phyloP scores from a whole-genome alignment of 2,888 invertebrate genomes.

The Erebia palarica region DNA sequence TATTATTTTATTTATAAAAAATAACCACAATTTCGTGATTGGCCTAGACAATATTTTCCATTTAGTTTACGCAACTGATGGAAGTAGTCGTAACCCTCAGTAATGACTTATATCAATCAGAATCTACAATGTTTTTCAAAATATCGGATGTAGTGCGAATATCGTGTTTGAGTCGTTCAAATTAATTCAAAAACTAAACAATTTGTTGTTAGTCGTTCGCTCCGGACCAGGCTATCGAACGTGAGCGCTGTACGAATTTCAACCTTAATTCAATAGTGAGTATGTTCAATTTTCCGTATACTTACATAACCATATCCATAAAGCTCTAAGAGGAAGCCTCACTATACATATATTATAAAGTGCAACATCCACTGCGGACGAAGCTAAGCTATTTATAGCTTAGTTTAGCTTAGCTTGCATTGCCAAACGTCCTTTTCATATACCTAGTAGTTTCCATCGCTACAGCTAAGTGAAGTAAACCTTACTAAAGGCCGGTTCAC shows the following conservation, averaged over 20 bases:
- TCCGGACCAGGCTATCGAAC: background rate
- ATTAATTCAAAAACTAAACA: background rate
- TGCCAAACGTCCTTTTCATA: too few species aligned
- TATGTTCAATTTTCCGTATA: slow-evolving; percentile 78
- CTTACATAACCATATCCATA: slow-evolving; percentile 75
- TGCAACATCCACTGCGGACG: background rate
- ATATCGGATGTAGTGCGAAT: background rate
- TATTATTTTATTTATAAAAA: too few species aligned
- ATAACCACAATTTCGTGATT: too few species aligned
- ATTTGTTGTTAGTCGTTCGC: background rate
- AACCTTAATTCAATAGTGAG: slow-evolving; percentile 69
- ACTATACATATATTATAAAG: slow-evolving; percentile 68
- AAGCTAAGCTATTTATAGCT: background rate
- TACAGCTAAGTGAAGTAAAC: too few species aligned
- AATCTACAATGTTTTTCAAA: background rate
- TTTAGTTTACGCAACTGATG: too few species aligned
- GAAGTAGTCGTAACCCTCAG: background rate
- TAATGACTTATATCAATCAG: background rate
- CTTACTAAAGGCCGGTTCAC: too few species aligned
- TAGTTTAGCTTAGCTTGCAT: background rate
- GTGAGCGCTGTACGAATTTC: slow-evolving; percentile 57
- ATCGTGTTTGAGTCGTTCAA: background rate
- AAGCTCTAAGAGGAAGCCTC: slow-evolving; percentile 81
- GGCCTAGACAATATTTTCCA: too few species aligned
- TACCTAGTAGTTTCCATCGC: too few species aligned